Percentiles rank a stretch among this genome's conserved stretches.
phyloP scores from a whole-genome alignment of 2,888 invertebrate genomes.

The Eupelmus urozonus region DNA sequence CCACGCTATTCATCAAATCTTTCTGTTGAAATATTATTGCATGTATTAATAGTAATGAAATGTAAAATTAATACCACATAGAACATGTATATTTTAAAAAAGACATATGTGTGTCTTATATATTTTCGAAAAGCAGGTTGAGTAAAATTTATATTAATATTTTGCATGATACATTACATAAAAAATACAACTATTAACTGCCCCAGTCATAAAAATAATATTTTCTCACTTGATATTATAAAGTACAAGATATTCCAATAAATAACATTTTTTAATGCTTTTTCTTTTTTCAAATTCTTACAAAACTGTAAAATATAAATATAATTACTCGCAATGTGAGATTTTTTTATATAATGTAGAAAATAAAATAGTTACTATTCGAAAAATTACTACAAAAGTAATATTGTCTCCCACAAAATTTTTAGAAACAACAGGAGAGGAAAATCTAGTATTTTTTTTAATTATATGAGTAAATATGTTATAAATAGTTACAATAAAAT shows the following conservation, averaged over 20 bases:
- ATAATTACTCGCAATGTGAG: too few relatives aligned
- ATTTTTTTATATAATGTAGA: too few relatives aligned
- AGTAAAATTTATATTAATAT: too few relatives aligned
- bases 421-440: neutral
- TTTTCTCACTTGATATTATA: neutral
- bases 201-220: too few relatives aligned
- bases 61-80: too few relatives aligned
- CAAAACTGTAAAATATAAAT: too few relatives aligned
- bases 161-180: too few relatives aligned
- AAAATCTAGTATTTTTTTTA: neutral
- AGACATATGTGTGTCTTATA: neutral
- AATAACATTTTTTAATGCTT: neutral
- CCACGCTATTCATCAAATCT: neutral
- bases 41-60: neutral
- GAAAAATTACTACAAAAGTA: neutral
- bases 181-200: too few relatives aligned
- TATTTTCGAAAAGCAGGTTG: neutral
- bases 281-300: neutral
- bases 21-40: neutral
- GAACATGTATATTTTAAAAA: neutral
- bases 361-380: neutral
- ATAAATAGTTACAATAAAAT: neutral
- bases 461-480: constrained; percentile 3
- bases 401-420: neutral
- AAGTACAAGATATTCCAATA: constrained; percentile 8